These are phyloP conservation scores for Enteromius mattozi DNA, from an alignment of 2,797 vertebrate species.

Conservation along the genomic window DNA sequence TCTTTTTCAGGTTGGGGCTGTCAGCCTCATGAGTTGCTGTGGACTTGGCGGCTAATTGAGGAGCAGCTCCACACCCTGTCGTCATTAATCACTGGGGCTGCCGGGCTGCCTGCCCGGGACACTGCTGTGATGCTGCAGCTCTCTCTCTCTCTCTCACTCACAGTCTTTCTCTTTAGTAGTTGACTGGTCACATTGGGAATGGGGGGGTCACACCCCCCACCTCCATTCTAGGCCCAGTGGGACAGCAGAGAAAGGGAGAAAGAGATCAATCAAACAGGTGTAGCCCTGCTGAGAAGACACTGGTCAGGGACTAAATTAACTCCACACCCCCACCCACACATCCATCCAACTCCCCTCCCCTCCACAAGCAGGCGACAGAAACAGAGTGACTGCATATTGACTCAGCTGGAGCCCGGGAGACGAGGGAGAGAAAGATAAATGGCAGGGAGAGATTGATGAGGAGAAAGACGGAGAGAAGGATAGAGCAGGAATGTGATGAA, in stretches of 20 bases:
- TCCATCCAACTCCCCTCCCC: constrained; percentile 53
- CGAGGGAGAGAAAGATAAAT: constrained; percentile 68
- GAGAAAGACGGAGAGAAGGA: constrained; percentile 59
- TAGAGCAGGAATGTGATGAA: constrained; percentile 79
- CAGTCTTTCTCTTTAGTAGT: constrained; percentile 32
- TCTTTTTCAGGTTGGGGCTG: constrained; percentile 68
- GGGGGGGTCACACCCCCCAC: constrained; percentile 52
- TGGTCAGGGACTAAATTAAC: constrained; percentile 65
- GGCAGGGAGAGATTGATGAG: constrained; percentile 63
- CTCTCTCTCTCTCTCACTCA: constrained; percentile 53
- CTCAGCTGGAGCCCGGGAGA: constrained; percentile 76
- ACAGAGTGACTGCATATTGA: constrained; percentile 80
- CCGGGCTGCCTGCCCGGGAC: constrained; percentile 77
- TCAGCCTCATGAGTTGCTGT: constrained; percentile 70
- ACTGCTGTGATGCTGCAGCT: constrained; percentile 74
- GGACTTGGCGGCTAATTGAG: constrained; percentile 83
- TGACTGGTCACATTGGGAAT: constrained; percentile 33
- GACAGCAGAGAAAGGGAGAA: constrained; percentile 52
- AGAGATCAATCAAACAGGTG: constrained; percentile 67
- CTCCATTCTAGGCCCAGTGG: constrained; percentile 61
- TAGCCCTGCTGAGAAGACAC: constrained; percentile 64
- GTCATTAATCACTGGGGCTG: constrained; percentile 84
- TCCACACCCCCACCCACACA: constrained; percentile 47
- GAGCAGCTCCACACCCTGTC: constrained; percentile 83
- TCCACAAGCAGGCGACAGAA: constrained; percentile 70